Base-by-base conservation (phyloP, 2,113 vertebrate species). In the Camelus bactrianus region DNA sequence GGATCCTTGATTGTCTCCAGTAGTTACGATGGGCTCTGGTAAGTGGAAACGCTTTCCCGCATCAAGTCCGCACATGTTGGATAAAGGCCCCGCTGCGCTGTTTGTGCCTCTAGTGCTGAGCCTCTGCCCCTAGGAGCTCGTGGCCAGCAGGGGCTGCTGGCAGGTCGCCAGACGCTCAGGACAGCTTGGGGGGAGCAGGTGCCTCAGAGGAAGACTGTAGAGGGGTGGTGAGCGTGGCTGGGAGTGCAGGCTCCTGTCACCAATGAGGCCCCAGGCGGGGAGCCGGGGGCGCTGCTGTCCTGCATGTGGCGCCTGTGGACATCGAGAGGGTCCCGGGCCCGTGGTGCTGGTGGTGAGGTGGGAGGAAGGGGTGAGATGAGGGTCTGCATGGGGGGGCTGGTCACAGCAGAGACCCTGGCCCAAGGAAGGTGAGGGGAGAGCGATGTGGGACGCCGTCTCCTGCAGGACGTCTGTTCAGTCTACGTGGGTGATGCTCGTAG, bases 1-100 rank as follows among this genome's bases (percentile, higher is more conserved):
- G 99, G 99, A 62, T 99, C 99, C 50, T 98, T 99, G 98, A 99
- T 99, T 9, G 99, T 99, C 85, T 99, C 99, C 79, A 99, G 99
- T 96, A 99, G 99, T 98, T 99, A 99, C 10, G 99, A 99, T 48
- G 99, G 99, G 10, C 99, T 99, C 50, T 99, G 99, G 99, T 99
- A 85, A 99, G 99, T 98, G 87, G 0, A 20, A 70, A 1, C 9
- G 76, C 20, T n/a, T 1, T 1, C 2, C 19, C 30, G 48, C 24
- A 0, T 2, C 24, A 6, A 0, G 4, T 12, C 8, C 5, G 11
- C 2, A 1, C 0, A 11, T 11, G 0, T 46, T 16, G 35, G 16
- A 3, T 42, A 13, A 15, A 1, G 56, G 48, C 19, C 19, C 4
- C 2, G 12, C 8, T 2, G 26, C 3, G 4, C 24, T 0, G 3